Base-by-base conservation (phyloP, 2,888 invertebrate species). In the Napeogenes inachia region DNA sequence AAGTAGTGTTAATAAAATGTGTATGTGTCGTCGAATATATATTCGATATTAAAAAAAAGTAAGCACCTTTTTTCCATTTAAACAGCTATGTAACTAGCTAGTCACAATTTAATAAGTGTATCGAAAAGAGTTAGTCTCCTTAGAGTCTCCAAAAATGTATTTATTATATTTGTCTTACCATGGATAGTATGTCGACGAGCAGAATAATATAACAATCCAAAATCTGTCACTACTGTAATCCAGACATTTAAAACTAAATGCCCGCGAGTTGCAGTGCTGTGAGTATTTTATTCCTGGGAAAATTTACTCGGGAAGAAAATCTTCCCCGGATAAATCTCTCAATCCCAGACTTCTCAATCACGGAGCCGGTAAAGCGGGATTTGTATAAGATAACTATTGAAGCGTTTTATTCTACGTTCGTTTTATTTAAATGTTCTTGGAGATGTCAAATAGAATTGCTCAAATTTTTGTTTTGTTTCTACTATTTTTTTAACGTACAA, bases 271-370 rank as follows among this genome's bases (percentile, higher is more conserved):
- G 73, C 74, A 73, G 65, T 70, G 71, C 59, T 60, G 63, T 65
- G 71, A 74, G 72, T 65, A 75, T 75, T 77, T 74, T 71, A 73
- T 50, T 50, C 50, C 2, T 10, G 50, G 10, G 30, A 50, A 50
- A 50, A 50, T 50, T 50, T 50, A 50, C 30, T 30, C 50, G 50
- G 30, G 50, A 50, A 30, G 50, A 50, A 50, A 50, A 50, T 50
- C 50, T 50, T 56, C 65, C 21, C 46, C 56, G 61, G 76, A 76
- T 35, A 62, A 65, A 79, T 77, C 78, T 76, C 64, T 70, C 71
- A 71, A 76, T 76, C 74, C 68, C 62, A 63, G 70, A 73, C 73
- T 75, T 72, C 75, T 80, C 81, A 80, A 80, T 81, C 80, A 76
- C 71, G 68, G 68, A 59, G 59, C 68, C 60, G 62, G 67, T 53